Conservation (phyloP, 2,888 invertebrate species). For the Liodrosophila aerea region DNA sequence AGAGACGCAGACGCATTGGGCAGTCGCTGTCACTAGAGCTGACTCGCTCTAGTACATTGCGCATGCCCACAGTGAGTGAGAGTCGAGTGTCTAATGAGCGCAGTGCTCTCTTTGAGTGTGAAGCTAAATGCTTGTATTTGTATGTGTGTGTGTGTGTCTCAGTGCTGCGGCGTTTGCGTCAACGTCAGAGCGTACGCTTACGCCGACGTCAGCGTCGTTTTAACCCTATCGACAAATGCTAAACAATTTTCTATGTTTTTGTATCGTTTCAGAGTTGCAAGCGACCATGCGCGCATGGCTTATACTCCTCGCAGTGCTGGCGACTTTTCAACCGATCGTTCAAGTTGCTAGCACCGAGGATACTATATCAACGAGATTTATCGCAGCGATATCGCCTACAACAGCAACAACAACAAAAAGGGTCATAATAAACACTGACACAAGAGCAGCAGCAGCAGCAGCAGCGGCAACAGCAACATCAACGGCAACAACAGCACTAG, state of each 20-base stretch:
- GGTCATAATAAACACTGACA: constrained; percentile 41
- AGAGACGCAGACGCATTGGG: constrained; percentile 43
- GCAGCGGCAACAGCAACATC: constrained; percentile 28
- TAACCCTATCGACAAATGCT: constrained; percentile 78
- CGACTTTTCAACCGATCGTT: constrained; percentile 82
- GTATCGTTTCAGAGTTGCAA: constrained; percentile 83
- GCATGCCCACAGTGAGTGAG: constrained; percentile 26
- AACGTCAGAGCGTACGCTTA: constrained; percentile 1
- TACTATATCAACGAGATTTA: constrained; percentile 78
- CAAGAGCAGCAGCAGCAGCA: constrained; percentile 21
- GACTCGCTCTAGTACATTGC: constrained; percentile 42
- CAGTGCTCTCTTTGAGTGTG: constrained; percentile 39
- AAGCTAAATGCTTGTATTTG: constrained; percentile 6
- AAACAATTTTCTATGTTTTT: constrained; percentile 76
- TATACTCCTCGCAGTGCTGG: constrained; percentile 83
- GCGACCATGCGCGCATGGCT: constrained; percentile 83
- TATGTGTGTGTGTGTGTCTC: neutral
- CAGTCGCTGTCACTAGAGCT: constrained; percentile 19
- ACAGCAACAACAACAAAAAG: constrained; percentile 26
- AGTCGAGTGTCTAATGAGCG: constrained; percentile 1
- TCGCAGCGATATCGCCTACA: constrained; percentile 75
- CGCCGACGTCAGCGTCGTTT: constrained; percentile 25
- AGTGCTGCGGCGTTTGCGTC: constrained; percentile 14
- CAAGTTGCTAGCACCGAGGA: constrained; percentile 83
- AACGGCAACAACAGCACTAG: constrained; percentile 54